Evolutionary conservation across 2,888 invertebrate genomes (phyloP).

Genomic region (Entomobrya multifasciata): DNA sequence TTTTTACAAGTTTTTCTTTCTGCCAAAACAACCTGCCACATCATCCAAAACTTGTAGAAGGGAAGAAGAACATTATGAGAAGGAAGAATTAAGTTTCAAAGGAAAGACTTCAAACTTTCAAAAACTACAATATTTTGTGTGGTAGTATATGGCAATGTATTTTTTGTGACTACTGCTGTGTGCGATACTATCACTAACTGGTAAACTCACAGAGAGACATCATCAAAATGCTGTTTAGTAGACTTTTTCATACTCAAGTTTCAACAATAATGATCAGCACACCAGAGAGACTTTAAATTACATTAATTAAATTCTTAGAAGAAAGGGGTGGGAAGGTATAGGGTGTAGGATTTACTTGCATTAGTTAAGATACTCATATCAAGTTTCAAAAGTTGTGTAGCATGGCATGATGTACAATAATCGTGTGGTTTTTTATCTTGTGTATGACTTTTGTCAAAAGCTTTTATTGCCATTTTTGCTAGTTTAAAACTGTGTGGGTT

Average conservation of each 20-base stretch:
- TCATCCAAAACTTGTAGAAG: not conserved
- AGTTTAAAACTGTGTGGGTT: not conserved
- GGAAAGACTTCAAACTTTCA: constrained; percentile 11
- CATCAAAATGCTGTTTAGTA: not conserved
- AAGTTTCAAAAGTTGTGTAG: too few relatives aligned
- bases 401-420: not conserved
- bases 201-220: not conserved
- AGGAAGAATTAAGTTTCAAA: constrained; percentile 2
- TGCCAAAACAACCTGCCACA: constrained; percentile 19
- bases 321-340: not conserved
- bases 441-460: not conserved
- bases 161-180: not conserved
- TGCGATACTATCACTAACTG: not conserved
- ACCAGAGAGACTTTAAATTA: not conserved
- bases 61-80: not conserved
- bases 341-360: not conserved
- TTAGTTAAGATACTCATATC: too few relatives aligned
- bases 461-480: not conserved
- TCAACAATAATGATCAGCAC: not conserved
- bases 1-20: not conserved
- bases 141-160: not conserved
- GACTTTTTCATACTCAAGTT: not conserved
- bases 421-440: not conserved
- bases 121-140: not conserved
- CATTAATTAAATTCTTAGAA: not conserved